Evolutionary conservation across 2,113 vertebrate species (phyloP).

Genomic region (Vulpes lagopus): DNA sequence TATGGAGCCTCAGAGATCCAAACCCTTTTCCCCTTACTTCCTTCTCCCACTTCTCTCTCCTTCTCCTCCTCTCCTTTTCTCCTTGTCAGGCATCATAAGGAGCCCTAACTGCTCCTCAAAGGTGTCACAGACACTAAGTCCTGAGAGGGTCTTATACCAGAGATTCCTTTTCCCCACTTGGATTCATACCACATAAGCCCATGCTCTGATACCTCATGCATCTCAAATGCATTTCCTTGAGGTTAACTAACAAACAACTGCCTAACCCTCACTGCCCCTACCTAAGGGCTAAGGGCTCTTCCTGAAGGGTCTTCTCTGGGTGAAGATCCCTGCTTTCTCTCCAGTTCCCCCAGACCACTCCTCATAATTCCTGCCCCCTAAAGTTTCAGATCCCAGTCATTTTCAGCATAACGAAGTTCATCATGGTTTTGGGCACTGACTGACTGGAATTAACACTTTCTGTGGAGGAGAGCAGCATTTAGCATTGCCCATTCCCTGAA

Average conservation of each 20-base stretch:
- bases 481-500: neutral
- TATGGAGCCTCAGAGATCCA: neutral
- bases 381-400: neutral
- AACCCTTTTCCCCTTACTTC: neutral
- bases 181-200: neutral
- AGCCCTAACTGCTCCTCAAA: neutral
- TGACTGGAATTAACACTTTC: neutral
- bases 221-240: neutral
- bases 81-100: neutral
- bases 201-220: neutral
- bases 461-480: neutral
- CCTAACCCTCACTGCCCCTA: accelerated
- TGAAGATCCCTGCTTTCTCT: neutral
- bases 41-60: too few relatives aligned
- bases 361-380: neutral
- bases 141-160: neutral
- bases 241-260: neutral
- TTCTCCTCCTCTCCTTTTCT: neutral
- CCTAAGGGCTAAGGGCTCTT: neutral
- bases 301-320: neutral
- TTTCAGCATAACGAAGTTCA: neutral
- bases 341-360: neutral
- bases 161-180: neutral
- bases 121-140: neutral
- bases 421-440: neutral